phyloP scores from a whole-genome alignment of 2,888 invertebrate genomes.

The Cordylochernes scorpioides region DNA sequence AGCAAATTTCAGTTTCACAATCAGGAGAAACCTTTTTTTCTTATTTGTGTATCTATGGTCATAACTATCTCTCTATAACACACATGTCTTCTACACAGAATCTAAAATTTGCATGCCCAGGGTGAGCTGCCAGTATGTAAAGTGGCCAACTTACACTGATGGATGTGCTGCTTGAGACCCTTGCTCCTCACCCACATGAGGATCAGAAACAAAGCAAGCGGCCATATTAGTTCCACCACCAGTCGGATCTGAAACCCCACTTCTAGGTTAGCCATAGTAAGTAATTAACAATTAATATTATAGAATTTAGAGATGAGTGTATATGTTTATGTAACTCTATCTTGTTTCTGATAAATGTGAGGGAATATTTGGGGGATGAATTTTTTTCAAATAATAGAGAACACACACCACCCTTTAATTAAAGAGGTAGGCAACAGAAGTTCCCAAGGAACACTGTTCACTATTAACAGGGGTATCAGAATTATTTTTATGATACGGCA shows the following conservation, averaged over 20 bases:
- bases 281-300: neutral
- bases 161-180: slow-evolving; percentile 22
- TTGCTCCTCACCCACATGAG: slow-evolving; percentile 26
- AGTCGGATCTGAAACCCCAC: slow-evolving; percentile 18
- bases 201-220: slow-evolving; percentile 27
- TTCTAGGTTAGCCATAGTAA: neutral
- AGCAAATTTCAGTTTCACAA: no score
- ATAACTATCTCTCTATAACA: neutral
- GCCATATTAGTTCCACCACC: slow-evolving; percentile 27
- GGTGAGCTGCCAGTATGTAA: neutral
- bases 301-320: no score
- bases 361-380: no score
- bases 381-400: no score
- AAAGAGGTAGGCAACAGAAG: no score
- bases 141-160: slow-evolving; percentile 25
- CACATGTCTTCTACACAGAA: neutral
- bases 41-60: neutral
- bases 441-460: no score
- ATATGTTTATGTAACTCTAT: no score
- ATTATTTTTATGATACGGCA: no score
- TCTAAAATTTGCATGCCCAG: neutral
- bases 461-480: no score
- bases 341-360: no score
- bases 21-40: no score
- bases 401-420: no score